Percentiles rank a stretch among this genome's conserved stretches.
These are phyloP conservation scores for Drosophila dives DNA, from an alignment of 2,888 invertebrate species.

Conservation along the genomic window DNA sequence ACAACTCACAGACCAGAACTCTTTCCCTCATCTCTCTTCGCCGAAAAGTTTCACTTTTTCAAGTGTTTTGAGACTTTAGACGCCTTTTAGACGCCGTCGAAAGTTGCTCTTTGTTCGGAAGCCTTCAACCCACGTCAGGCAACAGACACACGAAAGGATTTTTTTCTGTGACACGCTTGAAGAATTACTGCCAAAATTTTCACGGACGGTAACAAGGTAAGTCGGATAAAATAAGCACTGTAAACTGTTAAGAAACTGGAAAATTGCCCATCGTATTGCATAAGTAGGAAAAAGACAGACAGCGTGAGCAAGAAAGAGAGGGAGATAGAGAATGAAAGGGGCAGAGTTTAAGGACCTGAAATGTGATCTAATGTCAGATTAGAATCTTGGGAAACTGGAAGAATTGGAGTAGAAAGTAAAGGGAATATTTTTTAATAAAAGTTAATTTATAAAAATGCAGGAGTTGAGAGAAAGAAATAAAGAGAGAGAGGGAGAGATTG, in stretches of 20 bases:
- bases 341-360: background rate
- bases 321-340: background rate
- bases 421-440: background rate
- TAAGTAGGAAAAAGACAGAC: background rate
- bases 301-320: background rate
- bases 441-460: too few species aligned
- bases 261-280: background rate
- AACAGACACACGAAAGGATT: constrained; percentile 62
- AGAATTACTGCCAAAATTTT: constrained; percentile 85
- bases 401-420: too few species aligned
- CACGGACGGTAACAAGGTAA: constrained; percentile 86
- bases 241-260: background rate
- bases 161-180: constrained; percentile 76
- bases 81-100: constrained; percentile 58
- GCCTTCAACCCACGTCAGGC: constrained; percentile 20
- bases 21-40: background rate
- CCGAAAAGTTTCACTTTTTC: constrained; percentile 10
- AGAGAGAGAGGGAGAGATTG: too few species aligned
- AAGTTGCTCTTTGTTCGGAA: constrained; percentile 58
- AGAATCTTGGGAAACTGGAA: background rate
- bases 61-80: constrained; percentile 50
- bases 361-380: background rate
- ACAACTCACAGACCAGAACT: constrained; percentile 15
- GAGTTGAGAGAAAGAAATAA: background rate
- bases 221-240: constrained; percentile 16